Evolutionary conservation across 2,888 invertebrate genomes (phyloP), one percentile per base, ranked within the genome.

Genomic region (Dicycla oo): DNA sequence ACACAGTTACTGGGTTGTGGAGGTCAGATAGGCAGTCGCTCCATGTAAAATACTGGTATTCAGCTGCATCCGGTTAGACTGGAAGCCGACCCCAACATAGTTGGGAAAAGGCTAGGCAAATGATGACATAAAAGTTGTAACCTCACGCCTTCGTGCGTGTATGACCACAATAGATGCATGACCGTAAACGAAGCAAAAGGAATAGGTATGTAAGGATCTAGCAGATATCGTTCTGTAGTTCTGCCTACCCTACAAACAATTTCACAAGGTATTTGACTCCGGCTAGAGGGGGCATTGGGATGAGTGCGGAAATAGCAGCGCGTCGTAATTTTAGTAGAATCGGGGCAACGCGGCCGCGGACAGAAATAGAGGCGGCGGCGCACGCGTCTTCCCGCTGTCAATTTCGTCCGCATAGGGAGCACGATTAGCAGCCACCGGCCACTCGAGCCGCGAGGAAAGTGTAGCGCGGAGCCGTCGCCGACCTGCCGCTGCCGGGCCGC

Each of bases 271-370:
- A 88, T 91, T 92, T 89, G 89, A 92, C 90, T 91, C 89, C 87
- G 86, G 88, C 88, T 86, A 88, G 93, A 91, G 92, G 89, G 92
- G 93, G 90, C 92, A 89, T 88, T 87, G 90, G 90, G 93, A 91
- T 84, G 91, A 92, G 96, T 94, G 95, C 96, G 95, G 96, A 96
- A 96, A 96, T 96, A 96, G 95, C 94, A 89, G 84, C 92, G 91
- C 93, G 93, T 92, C 92, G 94, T 96, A 96, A 95, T 95, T 96
- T 96, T 95, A 95, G 95, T 96, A 92, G 92, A 96, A 96, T 94
- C 96, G 94, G 96, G 96, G 96, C 96, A 96, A 96, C 94, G 89
- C 94, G 94, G 95, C 92, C 95, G 93, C 93, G 93, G 90, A 94
- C 94, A 90, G 93, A 95, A 96, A 96, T 96, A 96, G 95, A 91